Conservation (phyloP, 2,888 invertebrate species). For the Idaea dimidiata region DNA sequence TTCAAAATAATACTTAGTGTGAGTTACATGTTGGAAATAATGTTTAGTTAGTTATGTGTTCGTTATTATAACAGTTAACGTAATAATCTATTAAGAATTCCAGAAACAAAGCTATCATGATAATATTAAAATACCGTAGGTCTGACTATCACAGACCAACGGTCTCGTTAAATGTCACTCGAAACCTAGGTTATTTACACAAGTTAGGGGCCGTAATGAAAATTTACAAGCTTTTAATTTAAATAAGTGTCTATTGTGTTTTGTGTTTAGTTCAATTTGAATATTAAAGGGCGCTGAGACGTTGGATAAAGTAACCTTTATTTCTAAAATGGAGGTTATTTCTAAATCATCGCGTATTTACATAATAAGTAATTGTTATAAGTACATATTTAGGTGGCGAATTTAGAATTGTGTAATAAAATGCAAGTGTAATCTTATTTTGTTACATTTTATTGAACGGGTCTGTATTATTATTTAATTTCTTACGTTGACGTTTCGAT, state of each 20-base stretch:
- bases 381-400: no score
- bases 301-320: not conserved
- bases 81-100: no score
- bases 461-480: no score
- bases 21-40: no score
- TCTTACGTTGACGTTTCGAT: no score
- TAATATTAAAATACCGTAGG: not conserved
- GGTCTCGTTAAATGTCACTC: conserved; percentile 1
- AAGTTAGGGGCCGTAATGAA: conserved; percentile 1
- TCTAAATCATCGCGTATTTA: conserved; percentile 2
- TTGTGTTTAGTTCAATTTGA: not conserved
- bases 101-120: no score
- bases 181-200: not conserved
- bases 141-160: not conserved
- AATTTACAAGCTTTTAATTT: conserved; percentile 1
- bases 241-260: conserved; percentile 1
- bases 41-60: no score
- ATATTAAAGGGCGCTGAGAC: not conserved
- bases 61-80: no score
- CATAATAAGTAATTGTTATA: not conserved
- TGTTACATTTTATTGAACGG: no score
- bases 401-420: no score
- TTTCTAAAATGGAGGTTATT: not conserved
- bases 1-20: no score
- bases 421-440: no score